phyloP scores from a whole-genome alignment of 2,888 invertebrate genomes.

The Acanthosepion lycidas region DNA sequence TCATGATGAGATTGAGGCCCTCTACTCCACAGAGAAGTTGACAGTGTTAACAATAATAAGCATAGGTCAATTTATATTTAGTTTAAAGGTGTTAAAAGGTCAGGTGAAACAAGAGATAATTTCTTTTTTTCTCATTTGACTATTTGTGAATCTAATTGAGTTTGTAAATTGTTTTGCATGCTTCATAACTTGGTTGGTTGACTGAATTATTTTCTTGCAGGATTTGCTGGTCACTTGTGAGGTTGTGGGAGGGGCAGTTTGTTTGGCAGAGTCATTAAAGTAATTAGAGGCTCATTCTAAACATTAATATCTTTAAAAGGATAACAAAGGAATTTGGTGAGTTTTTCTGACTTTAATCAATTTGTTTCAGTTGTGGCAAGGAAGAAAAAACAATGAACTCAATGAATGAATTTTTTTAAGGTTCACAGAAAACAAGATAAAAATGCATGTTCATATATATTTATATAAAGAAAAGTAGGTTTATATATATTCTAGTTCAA shows the following conservation, averaged over 20 bases:
- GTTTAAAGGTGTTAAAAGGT: not conserved
- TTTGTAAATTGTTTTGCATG: not conserved
- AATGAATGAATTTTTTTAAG: too few species aligned
- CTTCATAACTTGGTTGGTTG: not conserved
- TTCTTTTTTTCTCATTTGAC: not conserved
- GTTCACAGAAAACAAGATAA: too few species aligned
- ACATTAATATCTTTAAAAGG: not conserved
- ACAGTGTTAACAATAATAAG: too few species aligned
- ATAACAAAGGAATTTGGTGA: not conserved
- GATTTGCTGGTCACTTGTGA: not conserved
- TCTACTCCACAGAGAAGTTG: too few species aligned
- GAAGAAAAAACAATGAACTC: too few species aligned
- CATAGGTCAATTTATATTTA: not conserved
- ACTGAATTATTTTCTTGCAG: not conserved
- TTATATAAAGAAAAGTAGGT: too few species aligned
- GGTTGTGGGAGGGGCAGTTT: not conserved
- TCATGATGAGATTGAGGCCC: too few species aligned
- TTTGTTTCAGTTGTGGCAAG: too few species aligned
- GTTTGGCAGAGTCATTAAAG: slow-evolving; percentile 3
- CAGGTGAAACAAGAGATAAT: not conserved
- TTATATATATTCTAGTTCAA: too few species aligned
- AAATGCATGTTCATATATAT: too few species aligned
- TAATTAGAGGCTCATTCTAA: not conserved
- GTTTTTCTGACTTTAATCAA: not conserved
- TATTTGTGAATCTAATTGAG: not conserved